Evolutionary conservation across 2,113 vertebrate species (phyloP).

Genomic region (Cephalophus harveyi): DNA sequence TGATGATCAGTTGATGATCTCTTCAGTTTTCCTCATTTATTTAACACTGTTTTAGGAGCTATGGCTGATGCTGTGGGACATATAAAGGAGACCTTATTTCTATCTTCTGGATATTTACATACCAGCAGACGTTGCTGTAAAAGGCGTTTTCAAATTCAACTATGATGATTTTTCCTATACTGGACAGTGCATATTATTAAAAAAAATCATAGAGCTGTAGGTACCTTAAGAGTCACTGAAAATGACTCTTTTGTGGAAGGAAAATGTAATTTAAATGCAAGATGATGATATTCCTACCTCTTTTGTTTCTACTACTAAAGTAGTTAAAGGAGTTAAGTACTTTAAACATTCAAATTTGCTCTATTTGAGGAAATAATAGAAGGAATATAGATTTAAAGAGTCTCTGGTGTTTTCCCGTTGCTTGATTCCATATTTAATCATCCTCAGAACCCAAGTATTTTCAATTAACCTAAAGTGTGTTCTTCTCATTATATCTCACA

Average conservation of each 20-base stretch:
- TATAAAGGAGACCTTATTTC: not conserved
- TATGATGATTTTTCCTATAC: not conserved
- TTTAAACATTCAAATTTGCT: not conserved
- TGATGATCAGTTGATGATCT: not conserved
- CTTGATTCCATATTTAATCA: not conserved
- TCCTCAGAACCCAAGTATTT: not conserved
- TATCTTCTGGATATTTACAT: not conserved
- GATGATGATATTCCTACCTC: not conserved
- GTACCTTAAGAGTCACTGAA: not conserved
- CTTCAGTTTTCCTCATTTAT: not conserved
- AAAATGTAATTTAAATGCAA: conserved; percentile 15
- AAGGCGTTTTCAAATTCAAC: not conserved
- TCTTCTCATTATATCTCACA: not conserved
- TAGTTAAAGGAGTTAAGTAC: not conserved
- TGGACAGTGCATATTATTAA: not conserved
- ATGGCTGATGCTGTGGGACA: not conserved
- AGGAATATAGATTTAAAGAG: not conserved
- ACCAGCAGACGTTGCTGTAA: not conserved
- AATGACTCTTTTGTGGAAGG: not conserved
- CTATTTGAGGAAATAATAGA: too few species aligned
- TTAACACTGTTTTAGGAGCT: not conserved
- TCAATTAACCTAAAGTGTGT: not conserved
- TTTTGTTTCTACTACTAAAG: not conserved
- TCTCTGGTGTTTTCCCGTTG: not conserved
- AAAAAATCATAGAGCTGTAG: not conserved